Evolutionary conservation across 2,888 invertebrate species (phyloP).

Genomic region (Stratiomys singularior): DNA sequence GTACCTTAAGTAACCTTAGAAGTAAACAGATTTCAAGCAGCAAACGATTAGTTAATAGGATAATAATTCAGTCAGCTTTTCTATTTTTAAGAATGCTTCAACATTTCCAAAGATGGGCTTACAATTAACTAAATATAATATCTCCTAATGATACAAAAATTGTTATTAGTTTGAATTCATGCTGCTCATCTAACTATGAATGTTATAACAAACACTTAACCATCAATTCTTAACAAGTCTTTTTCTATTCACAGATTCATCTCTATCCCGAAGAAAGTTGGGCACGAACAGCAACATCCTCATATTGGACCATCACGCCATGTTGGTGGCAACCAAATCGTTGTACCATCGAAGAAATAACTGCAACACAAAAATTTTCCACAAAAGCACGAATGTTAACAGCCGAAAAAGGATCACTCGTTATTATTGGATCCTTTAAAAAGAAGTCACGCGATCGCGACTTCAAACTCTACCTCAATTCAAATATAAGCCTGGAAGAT

Average conservation of each 20-base stretch:
- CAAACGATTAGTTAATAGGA: too few relatives aligned
- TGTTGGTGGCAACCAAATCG: conserved; percentile 87
- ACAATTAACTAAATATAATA: too few relatives aligned
- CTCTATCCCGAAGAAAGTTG: conserved; percentile 90
- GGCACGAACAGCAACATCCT: conserved; percentile 86
- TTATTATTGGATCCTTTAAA: conserved; percentile 83
- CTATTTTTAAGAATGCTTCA: too few relatives aligned
- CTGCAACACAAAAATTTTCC: conserved; percentile 70
- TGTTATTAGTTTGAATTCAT: too few relatives aligned
- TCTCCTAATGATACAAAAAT: too few relatives aligned
- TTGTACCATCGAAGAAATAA: conserved; percentile 86
- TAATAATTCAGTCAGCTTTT: too few relatives aligned
- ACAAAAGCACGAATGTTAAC: conserved; percentile 84
- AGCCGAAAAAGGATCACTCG: conserved; percentile 80
- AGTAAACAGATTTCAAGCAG: too few relatives aligned
- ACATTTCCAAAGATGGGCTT: too few relatives aligned
- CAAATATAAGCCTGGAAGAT: conserved; percentile 85
- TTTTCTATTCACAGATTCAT: conserved; percentile 72
- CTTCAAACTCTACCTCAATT: conserved; percentile 85
- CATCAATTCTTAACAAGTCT: too few relatives aligned
- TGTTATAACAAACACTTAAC: too few relatives aligned
- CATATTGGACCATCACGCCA: conserved; percentile 87
- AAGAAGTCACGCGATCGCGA: conserved; percentile 76
- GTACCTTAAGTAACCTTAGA: too few relatives aligned
- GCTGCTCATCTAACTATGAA: too few relatives aligned